Percentiles rank a stretch among this genome's conserved stretches.
Evolutionary conservation across 2,888 invertebrate genomes (phyloP).

Genomic region (Netelia virgata): DNA sequence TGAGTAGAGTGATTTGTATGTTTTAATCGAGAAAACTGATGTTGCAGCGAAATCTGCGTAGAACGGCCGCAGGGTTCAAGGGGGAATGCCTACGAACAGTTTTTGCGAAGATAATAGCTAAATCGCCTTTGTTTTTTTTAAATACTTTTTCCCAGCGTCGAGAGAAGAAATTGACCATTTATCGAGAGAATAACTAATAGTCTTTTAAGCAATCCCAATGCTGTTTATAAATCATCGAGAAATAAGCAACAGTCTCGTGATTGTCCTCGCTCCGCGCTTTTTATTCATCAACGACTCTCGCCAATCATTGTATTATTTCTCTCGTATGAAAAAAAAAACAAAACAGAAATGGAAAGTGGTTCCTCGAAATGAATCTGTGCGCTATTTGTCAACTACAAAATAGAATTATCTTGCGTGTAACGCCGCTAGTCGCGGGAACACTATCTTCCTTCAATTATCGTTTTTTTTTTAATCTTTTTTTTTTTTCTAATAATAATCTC

Average conservation of each 20-base stretch:
- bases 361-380: slow-evolving; percentile 56
- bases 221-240: slow-evolving; percentile 44
- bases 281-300: slow-evolving; percentile 21
- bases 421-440: slow-evolving; percentile 59
- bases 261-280: slow-evolving; percentile 22
- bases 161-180: slow-evolving; percentile 68
- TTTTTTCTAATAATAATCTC: slow-evolving; percentile 46
- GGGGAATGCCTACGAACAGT: slow-evolving; percentile 78
- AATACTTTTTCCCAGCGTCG: background rate
- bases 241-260: slow-evolving; percentile 19
- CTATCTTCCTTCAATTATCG: slow-evolving; percentile 46
- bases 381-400: slow-evolving; percentile 50
- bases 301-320: slow-evolving; percentile 31
- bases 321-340: slow-evolving; percentile 23
- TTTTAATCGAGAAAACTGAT: background rate
- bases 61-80: slow-evolving; percentile 68
- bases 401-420: slow-evolving; percentile 54
- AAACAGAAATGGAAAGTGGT: slow-evolving; percentile 26
- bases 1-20: slow-evolving; percentile 10
- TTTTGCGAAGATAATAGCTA: slow-evolving; percentile 75
- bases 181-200: slow-evolving; percentile 59
- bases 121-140: slow-evolving; percentile 67
- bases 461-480: slow-evolving; percentile 34
- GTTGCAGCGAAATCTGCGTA: background rate
- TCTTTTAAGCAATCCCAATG: slow-evolving; percentile 52